Evolutionary conservation across 1,140 invertebrate genomes (phyloP).

Genomic region (Doryteuthis pealeii): DNA sequence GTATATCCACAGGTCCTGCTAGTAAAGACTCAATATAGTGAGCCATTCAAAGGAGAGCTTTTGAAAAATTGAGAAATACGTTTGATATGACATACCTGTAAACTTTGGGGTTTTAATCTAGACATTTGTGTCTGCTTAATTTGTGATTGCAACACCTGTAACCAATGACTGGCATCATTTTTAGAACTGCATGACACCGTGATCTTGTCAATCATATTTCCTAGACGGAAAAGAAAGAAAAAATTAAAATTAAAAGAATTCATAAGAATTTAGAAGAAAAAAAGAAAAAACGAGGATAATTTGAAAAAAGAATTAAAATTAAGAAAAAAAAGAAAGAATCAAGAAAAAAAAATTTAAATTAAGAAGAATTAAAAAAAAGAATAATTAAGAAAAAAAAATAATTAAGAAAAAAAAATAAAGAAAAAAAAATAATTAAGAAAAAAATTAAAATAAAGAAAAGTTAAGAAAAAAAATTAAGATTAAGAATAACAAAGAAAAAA

Average conservation of each 20-base stretch:
- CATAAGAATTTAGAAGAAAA: too few species aligned
- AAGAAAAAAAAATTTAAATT: background rate
- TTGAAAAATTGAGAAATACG: too few species aligned
- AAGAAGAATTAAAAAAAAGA: too few species aligned
- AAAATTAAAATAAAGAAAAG: too few species aligned
- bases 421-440: background rate
- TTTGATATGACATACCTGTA: slow-evolving; percentile 44
- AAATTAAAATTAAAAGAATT: background rate
- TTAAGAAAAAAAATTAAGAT: too few species aligned
- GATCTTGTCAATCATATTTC: slow-evolving; percentile 86
- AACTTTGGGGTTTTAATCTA: slow-evolving; percentile 49
- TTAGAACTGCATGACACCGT: slow-evolving; percentile 81
- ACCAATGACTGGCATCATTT: slow-evolving; percentile 84
- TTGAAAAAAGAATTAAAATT: background rate
- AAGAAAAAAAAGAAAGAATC: background rate
- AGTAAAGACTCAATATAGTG: too few species aligned
- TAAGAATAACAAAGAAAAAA: too few species aligned
- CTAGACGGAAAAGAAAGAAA: slow-evolving; percentile 60
- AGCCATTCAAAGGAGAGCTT: too few species aligned
- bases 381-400: background rate
- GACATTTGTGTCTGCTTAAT: slow-evolving; percentile 32
- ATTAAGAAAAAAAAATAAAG: background rate
- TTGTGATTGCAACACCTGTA: slow-evolving; percentile 64
- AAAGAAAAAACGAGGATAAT: too few species aligned
- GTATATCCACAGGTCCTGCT: too few species aligned